Evolutionary conservation across 2,888 invertebrate species (phyloP).

Genomic region (Megamerina dolium): DNA sequence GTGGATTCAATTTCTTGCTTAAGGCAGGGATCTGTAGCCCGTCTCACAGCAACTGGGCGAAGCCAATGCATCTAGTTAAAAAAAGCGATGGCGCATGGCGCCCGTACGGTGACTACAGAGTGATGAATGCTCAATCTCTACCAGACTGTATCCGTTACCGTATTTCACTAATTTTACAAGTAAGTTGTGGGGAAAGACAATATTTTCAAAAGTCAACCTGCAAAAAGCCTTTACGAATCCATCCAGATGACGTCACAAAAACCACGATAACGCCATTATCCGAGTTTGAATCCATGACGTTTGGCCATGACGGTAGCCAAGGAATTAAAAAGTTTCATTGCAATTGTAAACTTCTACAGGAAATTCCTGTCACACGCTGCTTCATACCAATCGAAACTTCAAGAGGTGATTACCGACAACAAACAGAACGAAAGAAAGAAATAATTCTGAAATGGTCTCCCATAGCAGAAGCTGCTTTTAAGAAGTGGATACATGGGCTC

Average conservation of each 20-base stretch:
- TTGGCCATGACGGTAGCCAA: neutral
- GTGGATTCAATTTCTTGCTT: constrained; percentile 9
- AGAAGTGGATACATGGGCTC: constrained; percentile 9
- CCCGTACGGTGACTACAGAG: constrained; percentile 12
- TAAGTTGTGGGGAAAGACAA: too few relatives aligned
- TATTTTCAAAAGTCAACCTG: too few relatives aligned
- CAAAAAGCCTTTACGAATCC: too few relatives aligned
- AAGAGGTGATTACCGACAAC: constrained; percentile 11
- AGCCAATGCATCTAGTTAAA: constrained; percentile 7
- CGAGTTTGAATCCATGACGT: neutral
- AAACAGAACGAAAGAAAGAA: constrained; percentile 18
- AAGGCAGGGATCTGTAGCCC: constrained; percentile 12
- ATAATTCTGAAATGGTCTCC: constrained; percentile 10
- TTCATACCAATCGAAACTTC: constrained; percentile 10
- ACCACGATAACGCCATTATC: neutral
- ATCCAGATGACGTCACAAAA: constrained; percentile 4
- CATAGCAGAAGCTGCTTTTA: constrained; percentile 12
- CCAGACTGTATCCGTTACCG: too few relatives aligned
- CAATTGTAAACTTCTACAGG: constrained; percentile 22
- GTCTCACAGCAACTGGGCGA: constrained; percentile 10
- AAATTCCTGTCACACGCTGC: constrained; percentile 12
- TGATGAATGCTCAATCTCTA: too few relatives aligned
- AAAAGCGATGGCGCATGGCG: constrained; percentile 12
- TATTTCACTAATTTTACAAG: too few relatives aligned
- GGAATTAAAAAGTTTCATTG: constrained; percentile 20